A percentile compares a stretch with the other conserved stretches of the same genome.
Evolutionary conservation across 2,888 invertebrate genomes (phyloP).

Genomic region (Pediacus dermestoides): DNA sequence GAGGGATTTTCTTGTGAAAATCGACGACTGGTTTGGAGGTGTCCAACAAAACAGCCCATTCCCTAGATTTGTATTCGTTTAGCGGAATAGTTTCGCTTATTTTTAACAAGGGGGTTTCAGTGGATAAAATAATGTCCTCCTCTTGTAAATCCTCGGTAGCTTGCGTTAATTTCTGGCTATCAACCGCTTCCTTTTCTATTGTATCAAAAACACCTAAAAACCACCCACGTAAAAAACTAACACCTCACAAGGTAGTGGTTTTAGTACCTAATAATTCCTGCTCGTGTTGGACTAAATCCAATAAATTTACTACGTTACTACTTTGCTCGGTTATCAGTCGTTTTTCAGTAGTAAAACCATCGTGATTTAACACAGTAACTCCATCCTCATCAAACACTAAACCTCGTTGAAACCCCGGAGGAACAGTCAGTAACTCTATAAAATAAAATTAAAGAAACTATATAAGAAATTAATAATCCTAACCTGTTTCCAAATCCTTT

Average conservation of each 20-base stretch:
- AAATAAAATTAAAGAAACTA: constrained; percentile 12
- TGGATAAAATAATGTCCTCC: constrained; percentile 41
- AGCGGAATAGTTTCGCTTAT: constrained; percentile 57
- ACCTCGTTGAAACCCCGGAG: constrained; percentile 66
- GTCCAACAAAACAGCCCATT: constrained; percentile 88
- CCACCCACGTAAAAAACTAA: not conserved
- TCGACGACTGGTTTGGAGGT: constrained; percentile 75
- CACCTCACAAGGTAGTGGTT: not conserved
- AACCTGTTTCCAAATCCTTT: constrained; percentile 32
- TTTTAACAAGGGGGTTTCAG: constrained; percentile 61
- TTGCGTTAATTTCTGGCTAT: too few species aligned
- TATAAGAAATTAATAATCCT: constrained; percentile 10
- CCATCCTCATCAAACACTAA: constrained; percentile 58
- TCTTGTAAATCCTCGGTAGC: constrained; percentile 35
- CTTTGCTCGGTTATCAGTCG: constrained; percentile 29
- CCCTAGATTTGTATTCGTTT: constrained; percentile 55
- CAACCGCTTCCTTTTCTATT: constrained; percentile 18
- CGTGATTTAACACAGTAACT: constrained; percentile 45
- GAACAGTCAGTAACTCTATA: constrained; percentile 47
- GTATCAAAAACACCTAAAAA: constrained; percentile 37
- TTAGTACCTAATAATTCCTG: constrained; percentile 56
- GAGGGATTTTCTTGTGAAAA: constrained; percentile 75
- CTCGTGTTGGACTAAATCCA: constrained; percentile 60
- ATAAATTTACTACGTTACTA: constrained; percentile 54
- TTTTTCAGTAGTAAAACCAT: constrained; percentile 15